These are phyloP conservation scores for Glossosoma conforme DNA, from an alignment of 1,140 invertebrate genomes.

Conservation along the genomic window DNA sequence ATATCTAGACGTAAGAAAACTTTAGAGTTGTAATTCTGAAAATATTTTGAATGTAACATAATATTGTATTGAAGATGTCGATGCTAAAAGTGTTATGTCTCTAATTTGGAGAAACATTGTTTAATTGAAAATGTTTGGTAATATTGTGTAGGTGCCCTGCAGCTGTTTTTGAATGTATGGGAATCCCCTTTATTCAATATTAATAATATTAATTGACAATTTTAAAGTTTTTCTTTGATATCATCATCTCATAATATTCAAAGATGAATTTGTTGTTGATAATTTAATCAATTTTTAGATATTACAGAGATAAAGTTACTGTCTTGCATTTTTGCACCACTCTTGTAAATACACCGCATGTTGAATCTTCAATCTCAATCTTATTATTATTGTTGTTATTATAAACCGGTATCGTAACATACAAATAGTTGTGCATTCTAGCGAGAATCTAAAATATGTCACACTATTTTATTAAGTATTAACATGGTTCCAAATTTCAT, in stretches of 20 bases:
- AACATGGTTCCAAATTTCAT: neutral
- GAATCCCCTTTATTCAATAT: slow-evolving; percentile 10
- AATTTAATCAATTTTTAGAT: slow-evolving; percentile 8
- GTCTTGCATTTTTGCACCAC: slow-evolving; percentile 10
- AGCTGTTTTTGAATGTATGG: neutral
- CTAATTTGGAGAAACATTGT: neutral
- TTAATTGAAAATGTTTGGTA: neutral
- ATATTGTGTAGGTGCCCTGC: neutral
- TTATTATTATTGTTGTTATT: slow-evolving; percentile 4
- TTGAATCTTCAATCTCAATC: slow-evolving; percentile 4
- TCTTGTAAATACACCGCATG: slow-evolving; percentile 20
- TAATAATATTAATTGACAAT: slow-evolving; percentile 3
- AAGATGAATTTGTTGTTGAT: slow-evolving; percentile 16
- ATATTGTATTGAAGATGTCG: slow-evolving; percentile 2
- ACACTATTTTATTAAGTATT: slow-evolving; percentile 3
- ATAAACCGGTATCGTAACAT: slow-evolving; percentile 1
- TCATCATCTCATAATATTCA: slow-evolving; percentile 1
- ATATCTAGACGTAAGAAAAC: slow-evolving; percentile 14
- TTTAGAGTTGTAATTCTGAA: slow-evolving; percentile 6
- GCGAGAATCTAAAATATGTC: neutral
- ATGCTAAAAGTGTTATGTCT: neutral
- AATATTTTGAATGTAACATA: slow-evolving; percentile 12
- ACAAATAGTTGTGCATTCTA: neutral
- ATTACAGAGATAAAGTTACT: slow-evolving; percentile 7
- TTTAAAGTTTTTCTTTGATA: slow-evolving; percentile 3